These are phyloP conservation scores for Rhynchotus rufescens DNA, from an alignment of 2,797 vertebrate species.

Conservation along the genomic window DNA sequence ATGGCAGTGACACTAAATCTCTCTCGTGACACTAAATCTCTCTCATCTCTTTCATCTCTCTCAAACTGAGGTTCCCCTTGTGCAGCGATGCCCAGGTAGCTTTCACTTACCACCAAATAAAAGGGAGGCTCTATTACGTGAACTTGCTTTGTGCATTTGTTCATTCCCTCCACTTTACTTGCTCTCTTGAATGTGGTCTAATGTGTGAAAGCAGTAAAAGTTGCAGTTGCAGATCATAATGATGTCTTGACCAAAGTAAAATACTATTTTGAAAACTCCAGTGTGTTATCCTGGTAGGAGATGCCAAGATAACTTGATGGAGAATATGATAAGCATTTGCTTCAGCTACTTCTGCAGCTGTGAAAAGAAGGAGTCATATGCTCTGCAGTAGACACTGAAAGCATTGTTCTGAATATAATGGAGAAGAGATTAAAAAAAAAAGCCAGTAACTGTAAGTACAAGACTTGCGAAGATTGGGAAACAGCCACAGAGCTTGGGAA, in stretches of 20 bases:
- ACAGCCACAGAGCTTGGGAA: no score
- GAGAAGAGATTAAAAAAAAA: neutral
- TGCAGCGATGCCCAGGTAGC: neutral
- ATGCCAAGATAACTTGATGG: neutral
- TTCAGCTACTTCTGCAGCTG: neutral
- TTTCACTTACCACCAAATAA: neutral
- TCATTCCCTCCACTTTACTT: neutral
- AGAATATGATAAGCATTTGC: neutral
- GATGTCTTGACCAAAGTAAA: neutral
- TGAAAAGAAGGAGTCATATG: neutral
- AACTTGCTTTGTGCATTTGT: neutral
- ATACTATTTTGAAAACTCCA: neutral
- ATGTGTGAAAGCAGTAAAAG: neutral
- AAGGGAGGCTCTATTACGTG: neutral
- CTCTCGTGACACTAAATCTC: neutral
- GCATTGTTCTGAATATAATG: neutral
- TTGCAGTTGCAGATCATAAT: neutral
- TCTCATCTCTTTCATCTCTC: no score
- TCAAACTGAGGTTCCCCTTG: neutral
- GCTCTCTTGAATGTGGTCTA: neutral
- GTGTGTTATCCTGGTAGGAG: neutral
- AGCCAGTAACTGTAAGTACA: neutral
- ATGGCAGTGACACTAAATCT: neutral
- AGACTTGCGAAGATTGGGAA: neutral
- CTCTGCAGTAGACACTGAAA: neutral